phyloP scores from a whole-genome alignment of 2,888 invertebrate genomes.

The Ectemnius continuus region DNA sequence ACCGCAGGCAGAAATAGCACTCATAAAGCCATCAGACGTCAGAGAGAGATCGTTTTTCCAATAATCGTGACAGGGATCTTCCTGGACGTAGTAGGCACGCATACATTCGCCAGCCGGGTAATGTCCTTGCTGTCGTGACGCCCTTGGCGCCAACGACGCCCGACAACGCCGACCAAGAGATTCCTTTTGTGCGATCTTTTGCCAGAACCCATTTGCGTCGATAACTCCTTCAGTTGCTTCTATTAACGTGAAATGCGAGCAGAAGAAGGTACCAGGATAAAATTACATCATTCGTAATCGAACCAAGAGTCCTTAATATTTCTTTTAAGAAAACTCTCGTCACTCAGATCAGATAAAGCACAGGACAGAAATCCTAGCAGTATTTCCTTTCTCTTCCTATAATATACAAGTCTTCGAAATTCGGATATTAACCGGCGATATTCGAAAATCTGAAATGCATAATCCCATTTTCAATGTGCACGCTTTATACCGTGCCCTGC shows the following conservation, averaged over 20 bases:
- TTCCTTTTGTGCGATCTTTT: constrained; percentile 8
- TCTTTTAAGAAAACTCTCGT: no score
- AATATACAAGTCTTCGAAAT: no score
- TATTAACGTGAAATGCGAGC: not conserved
- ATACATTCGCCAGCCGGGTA: constrained; percentile 38
- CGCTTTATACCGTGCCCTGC: no score
- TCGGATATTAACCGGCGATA: no score
- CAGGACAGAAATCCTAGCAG: no score
- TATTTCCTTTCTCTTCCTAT: no score
- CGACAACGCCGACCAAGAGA: constrained; percentile 22
- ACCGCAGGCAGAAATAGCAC: constrained; percentile 18
- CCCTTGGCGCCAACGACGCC: constrained; percentile 34
- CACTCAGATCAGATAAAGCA: no score
- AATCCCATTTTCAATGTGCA: no score
- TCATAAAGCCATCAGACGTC: constrained; percentile 57
- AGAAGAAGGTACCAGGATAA: not conserved
- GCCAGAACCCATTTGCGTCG: constrained; percentile 4
- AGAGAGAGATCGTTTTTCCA: constrained; percentile 56
- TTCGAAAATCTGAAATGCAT: no score
- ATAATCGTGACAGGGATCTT: constrained; percentile 49
- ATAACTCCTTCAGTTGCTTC: constrained; percentile 1
- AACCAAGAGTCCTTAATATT: no score
- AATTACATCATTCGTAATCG: not conserved
- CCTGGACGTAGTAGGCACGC: not conserved
- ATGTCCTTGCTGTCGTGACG: constrained; percentile 34